Base-by-base conservation (phyloP, 2,888 invertebrate genomes). In the Pyrrhosoma nymphula region DNA sequence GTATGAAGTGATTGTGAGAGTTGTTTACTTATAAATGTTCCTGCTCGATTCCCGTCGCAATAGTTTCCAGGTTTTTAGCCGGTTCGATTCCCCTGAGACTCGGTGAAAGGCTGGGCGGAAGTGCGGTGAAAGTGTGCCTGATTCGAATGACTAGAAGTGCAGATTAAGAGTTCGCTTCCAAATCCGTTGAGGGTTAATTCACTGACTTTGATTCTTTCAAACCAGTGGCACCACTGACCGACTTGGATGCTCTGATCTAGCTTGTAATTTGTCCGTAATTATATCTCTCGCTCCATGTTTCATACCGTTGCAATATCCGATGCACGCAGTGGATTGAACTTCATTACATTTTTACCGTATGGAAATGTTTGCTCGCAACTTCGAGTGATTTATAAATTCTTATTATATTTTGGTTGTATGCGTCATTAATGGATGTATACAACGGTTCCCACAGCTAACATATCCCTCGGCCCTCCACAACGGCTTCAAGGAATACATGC, bases 51-150 rank as follows among this genome's bases (percentile, higher is more conserved):
- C 1, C 82, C 82, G 35, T n/a, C 35, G 26, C 82, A 35, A 82
- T 82, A 8, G 82, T 14, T 82, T 35, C 82, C 30, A 82, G 82
- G 82, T 82, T 69, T 69, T n/a, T 69, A 6, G 69, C 35, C 82
- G 82, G 35, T 82, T 82, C 69, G 69, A 69, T 69, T n/a, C n/a
- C n/a, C 12, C 18, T 82, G 82, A 12, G 82, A 30, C 35, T 4
- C 82, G 18, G 82, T 82, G 82, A 82, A 82, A 82, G 82, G 82
- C 82, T 16, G 16, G 35, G 82, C 30, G 82, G 82, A 82, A 82
- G 35, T 18, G 12, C 82, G 82, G 82, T 82, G 82, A 82, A 82
- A 82, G 82, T 35, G 82, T 82, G 16, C 82, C 35, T 82, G 30
- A 82, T n/a, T 69, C 69, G 69, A n/a, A 14, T 82, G 30, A 35